These are phyloP conservation scores for Eleginops maclovinus DNA, from an alignment of 2,113 vertebrate genomes.

Conservation along the genomic window DNA sequence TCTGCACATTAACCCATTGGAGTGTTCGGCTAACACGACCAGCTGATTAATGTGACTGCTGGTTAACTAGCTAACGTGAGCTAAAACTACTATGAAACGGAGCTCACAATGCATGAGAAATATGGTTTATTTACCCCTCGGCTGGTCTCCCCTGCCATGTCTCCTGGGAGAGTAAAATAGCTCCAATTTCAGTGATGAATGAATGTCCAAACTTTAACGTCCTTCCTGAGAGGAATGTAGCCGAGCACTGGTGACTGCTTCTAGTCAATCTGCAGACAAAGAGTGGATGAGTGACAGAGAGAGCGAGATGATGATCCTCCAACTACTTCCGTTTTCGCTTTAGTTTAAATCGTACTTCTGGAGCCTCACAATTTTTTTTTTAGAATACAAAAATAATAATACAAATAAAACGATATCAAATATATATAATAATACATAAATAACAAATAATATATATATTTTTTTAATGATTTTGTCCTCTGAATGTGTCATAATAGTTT, in stretches of 20 bases:
- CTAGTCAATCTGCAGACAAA: not conserved
- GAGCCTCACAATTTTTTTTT: too few species aligned
- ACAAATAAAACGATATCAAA: too few species aligned
- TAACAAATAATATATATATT: too few species aligned
- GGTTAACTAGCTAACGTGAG: not conserved
- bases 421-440: too few species aligned
- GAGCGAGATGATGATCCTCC: not conserved
- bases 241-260: not conserved
- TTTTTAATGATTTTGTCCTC: too few species aligned
- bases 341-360: too few species aligned
- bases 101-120: not conserved
- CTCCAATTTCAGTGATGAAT: not conserved
- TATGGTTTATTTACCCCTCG: conserved; percentile 68
- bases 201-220: not conserved
- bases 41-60: not conserved
- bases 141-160: conserved; percentile 71
- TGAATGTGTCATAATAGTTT: too few species aligned
- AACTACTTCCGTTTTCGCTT: not conserved
- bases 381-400: too few species aligned
- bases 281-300: not conserved
- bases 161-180: not conserved
- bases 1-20: not conserved
- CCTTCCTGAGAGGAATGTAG: not conserved
- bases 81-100: not conserved
- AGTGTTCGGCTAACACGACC: not conserved